Evolutionary conservation across 2,113 vertebrate genomes (phyloP).

Genomic region (Phainopepla nitens): DNA sequence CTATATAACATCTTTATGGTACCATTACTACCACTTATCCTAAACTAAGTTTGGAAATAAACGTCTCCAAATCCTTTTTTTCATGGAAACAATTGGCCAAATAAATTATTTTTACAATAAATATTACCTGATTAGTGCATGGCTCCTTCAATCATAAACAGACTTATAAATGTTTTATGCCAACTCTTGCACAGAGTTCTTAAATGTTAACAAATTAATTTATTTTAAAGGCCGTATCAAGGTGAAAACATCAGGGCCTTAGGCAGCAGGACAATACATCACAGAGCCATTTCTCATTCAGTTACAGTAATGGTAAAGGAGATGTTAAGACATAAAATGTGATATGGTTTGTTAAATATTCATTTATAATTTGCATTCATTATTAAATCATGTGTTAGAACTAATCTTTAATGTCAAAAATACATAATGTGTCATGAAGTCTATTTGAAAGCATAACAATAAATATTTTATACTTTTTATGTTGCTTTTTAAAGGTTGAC

Average conservation of each 20-base stretch:
- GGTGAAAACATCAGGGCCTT: slow-evolving; percentile 60
- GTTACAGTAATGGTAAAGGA: slow-evolving; percentile 32
- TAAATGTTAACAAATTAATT: slow-evolving; percentile 71
- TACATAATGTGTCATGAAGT: slow-evolving; percentile 24
- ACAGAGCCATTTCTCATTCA: slow-evolving; percentile 46
- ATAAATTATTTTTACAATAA: slow-evolving; percentile 64
- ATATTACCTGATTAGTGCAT: slow-evolving; percentile 53
- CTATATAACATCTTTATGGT: slow-evolving; percentile 77
- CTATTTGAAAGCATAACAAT: slow-evolving; percentile 43
- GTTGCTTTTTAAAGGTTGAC: slow-evolving; percentile 48
- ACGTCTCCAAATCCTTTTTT: slow-evolving; percentile 52
- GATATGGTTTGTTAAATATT: slow-evolving; percentile 68
- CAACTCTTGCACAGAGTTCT: slow-evolving; percentile 45
- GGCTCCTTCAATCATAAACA: slow-evolving; percentile 48
- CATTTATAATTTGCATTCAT: slow-evolving; percentile 71
- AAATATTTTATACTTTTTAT: slow-evolving; percentile 54
- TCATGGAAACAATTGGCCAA: slow-evolving; percentile 60
- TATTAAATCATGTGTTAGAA: slow-evolving; percentile 62
- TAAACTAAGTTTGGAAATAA: slow-evolving; percentile 62
- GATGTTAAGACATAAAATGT: slow-evolving; percentile 62
- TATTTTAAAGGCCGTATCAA: slow-evolving; percentile 69
- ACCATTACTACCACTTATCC: slow-evolving; percentile 66
- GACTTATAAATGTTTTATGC: slow-evolving; percentile 64
- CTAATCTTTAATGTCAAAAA: slow-evolving; percentile 62
- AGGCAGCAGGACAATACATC: slow-evolving; percentile 36